Percentiles rank a stretch among this genome's conserved stretches.
phyloP scores from a whole-genome alignment of 2,797 vertebrate species.

The Syndactyla subalaris region DNA sequence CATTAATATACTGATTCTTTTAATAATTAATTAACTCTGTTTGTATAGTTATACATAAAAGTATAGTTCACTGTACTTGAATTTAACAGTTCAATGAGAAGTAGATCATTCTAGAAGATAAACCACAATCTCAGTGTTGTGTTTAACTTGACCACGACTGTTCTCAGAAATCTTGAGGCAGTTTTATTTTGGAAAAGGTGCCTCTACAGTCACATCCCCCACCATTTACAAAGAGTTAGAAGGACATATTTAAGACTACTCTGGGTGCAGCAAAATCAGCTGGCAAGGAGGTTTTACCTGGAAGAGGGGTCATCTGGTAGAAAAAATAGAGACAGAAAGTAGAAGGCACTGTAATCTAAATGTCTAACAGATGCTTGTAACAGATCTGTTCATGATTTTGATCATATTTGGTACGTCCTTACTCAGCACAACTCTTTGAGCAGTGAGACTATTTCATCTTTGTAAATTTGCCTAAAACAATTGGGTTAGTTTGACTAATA shows the following conservation, averaged over 20 bases:
- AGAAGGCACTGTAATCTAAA: neutral
- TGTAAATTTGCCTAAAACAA: neutral
- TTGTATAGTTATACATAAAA: neutral
- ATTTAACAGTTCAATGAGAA: neutral
- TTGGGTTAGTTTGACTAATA: neutral
- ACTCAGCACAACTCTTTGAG: neutral
- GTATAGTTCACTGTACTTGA: neutral
- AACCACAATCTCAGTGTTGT: neutral
- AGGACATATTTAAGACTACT: neutral
- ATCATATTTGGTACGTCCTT: neutral
- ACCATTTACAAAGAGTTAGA: neutral
- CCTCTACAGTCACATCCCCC: neutral
- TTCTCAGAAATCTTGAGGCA: neutral
- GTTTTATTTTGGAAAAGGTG: neutral
- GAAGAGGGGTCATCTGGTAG: neutral
- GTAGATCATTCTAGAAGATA: neutral
- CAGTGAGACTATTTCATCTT: neutral
- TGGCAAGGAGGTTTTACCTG: neutral
- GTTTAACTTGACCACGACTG: neutral
- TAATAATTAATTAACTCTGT: neutral
- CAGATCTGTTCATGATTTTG: accelerated
- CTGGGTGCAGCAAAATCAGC: neutral
- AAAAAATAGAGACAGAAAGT: neutral
- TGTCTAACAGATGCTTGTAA: neutral
- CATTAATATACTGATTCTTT: neutral